Evolutionary conservation across 2,113 vertebrate genomes (phyloP).

Genomic region (Aptenodytes patagonicus): DNA sequence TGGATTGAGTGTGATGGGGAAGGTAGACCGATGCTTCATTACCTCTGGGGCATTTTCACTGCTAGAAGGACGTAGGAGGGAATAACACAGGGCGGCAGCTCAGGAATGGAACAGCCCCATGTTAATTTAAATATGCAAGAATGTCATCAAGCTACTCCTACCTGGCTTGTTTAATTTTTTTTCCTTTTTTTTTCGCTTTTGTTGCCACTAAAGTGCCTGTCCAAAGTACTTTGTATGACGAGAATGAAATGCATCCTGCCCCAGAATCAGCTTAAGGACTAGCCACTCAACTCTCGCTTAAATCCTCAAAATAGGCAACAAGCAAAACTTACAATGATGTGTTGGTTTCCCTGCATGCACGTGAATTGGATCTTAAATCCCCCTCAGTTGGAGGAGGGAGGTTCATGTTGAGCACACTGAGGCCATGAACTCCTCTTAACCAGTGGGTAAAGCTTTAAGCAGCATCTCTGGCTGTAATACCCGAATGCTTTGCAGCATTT

Average conservation of each 20-base stretch:
- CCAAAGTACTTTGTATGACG: background rate
- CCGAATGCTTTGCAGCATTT: background rate
- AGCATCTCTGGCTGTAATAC: background rate
- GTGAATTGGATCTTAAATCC: background rate
- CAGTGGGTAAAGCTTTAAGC: background rate
- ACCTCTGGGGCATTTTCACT: background rate
- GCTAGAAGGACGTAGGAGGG: background rate
- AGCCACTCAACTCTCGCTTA: background rate
- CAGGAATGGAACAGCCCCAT: background rate
- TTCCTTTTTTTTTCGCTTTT: background rate
- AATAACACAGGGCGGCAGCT: background rate
- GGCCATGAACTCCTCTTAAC: background rate
- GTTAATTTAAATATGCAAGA: background rate
- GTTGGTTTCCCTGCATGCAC: background rate
- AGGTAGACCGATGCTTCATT: background rate
- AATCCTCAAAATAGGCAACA: background rate
- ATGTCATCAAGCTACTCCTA: background rate
- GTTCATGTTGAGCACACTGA: background rate
- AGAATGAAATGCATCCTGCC: background rate
- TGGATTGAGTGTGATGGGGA: background rate
- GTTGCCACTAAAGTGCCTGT: background rate
- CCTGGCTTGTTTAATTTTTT: background rate
- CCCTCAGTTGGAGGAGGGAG: background rate
- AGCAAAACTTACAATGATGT: background rate
- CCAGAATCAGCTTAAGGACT: background rate